Base-by-base conservation (phyloP, 2,888 invertebrate species). In the Rhopalosiphum nymphaeae region DNA sequence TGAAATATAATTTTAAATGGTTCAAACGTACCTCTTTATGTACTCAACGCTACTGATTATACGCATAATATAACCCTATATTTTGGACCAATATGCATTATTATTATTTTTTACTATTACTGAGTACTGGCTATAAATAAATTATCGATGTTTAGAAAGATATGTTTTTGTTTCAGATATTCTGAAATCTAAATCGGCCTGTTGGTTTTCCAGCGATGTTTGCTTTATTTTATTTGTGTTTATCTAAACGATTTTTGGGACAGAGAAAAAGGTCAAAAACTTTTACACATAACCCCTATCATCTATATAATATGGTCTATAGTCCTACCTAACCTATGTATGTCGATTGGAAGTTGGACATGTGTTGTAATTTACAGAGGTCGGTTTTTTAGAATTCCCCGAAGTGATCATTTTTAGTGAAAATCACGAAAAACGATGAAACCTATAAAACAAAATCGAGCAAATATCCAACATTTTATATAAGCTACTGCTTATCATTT, bases 231-330 rank as follows among this genome's bases (percentile, higher is more conserved):
- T 36, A 36, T 78, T 36, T 78, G 36, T 36, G 78, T 78, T 78
- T 78, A 78, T 36, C 78, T 78, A 78, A 78, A 78, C 21, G 36
- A 78, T 78, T 78, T 78, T 36, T 5, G 36, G 78, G 36, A 78
- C 36, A 78, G 21, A 21, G 78, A 36, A 78, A 78, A 78, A 78
- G 78, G 78, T 78, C 36, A 21, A 78, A 78, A 78, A 78, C 36
- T 78, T 78, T 78, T 78, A 78, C 78, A 78, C 36, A 36, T 78
- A 78, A 78, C 67, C 67, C 67, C n/a, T 16, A 67, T 67, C n/a
- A 13, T n/a, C n/a, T n/a, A 67, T 67, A n/a, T 67, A n/a, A 67
- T 67, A 67, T n/a, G n/a, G 67, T 67, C 67, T 21, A 53, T 53
- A 53, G 53, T 53, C 21, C 53, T 67, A 67, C n/a, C 67, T 67